Base-by-base conservation (phyloP, 2,888 invertebrate genomes). In the Nomada fucata region DNA sequence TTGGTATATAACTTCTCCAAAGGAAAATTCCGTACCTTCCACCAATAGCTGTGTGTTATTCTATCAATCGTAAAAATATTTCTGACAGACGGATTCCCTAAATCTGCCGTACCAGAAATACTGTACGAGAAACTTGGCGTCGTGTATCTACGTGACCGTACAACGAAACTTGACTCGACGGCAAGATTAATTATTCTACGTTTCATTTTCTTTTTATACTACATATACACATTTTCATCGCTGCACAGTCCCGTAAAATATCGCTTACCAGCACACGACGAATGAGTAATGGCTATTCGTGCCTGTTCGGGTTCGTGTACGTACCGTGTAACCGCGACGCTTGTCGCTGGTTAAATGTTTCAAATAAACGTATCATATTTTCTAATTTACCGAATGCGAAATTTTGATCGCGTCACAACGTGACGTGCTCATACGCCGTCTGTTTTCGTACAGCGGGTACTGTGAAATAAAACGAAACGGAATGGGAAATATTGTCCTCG, bases 211-310 rank as follows among this genome's bases (percentile, higher is more conserved):
- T 72, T 36, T 75, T 47, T 23, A 23, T 53, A 23, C 47, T 44
- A 65, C 74, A 71, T 82, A 68, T 63, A 36, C 36, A 36, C 36
- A 82, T 82, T 82, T 81, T 82, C 82, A 82, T 82, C 76, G 63
- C 55, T 36, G 47, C 23, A 2, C 50, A 47, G 52, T 53, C 63
- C 67, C 67, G 76, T 76, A 82, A 82, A 81, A 82, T 76, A 82
- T 82, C 63, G 83, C 57, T 77, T 74, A 71, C 67, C 76, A 75
- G 70, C 67, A 52, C 52, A 47, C 55, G 61, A 26, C 36, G 65
- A 61, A 77, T 85, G 84, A 84, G 23, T 84, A 85, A 85, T 85
- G 71, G 72, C 36, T 59, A 55, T 67, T 71, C 76, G 64, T 73
- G 84, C 77, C 85, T 72, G 75, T 85, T 81, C 74, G 71, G 79